phyloP scores from a whole-genome alignment of 2,797 vertebrate species.

The Ptychobarbus kaznakovi region DNA sequence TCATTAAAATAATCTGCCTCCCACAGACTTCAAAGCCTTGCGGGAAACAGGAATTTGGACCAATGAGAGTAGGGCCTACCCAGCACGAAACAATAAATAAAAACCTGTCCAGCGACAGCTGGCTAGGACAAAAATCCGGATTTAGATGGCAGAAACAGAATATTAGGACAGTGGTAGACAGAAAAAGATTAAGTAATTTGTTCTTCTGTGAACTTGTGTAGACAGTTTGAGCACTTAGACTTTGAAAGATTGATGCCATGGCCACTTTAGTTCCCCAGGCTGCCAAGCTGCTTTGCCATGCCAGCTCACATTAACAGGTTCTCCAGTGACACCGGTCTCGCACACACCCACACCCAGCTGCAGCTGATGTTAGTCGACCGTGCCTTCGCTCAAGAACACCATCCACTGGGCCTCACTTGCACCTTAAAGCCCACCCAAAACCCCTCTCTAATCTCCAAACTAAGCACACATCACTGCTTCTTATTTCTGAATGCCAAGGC shows the following conservation, averaged over 20 bases:
- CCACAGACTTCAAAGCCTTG: slow-evolving; percentile 72
- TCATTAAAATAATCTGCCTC: slow-evolving; percentile 75
- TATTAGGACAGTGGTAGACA: not conserved
- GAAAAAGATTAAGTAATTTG: slow-evolving; percentile 23
- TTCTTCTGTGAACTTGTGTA: slow-evolving; percentile 33
- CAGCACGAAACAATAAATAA: not conserved
- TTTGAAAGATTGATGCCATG: slow-evolving; percentile 30
- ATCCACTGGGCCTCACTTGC: slow-evolving; percentile 18
- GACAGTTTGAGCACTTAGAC: not conserved
- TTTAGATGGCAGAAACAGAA: not conserved
- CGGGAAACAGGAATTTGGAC: not conserved
- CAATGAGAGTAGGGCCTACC: not conserved
- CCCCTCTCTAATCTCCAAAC: slow-evolving; percentile 28
- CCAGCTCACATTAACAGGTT: slow-evolving; percentile 48
- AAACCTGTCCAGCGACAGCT: not conserved
- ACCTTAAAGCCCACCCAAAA: slow-evolving; percentile 47
- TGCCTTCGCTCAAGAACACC: not conserved
- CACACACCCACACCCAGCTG: slow-evolving; percentile 12
- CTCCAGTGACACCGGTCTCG: slow-evolving; percentile 19
- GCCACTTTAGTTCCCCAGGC: slow-evolving; percentile 28
- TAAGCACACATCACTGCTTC: slow-evolving; percentile 31
- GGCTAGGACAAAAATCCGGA: not conserved
- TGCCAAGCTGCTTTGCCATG: slow-evolving; percentile 22
- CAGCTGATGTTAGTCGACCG: not conserved
- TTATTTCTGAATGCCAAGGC: slow-evolving; percentile 29